A percentile compares a stretch with the other conserved stretches of the same genome.
These are phyloP conservation scores for Mormyrus lacerda DNA, from an alignment of 2,113 vertebrate species.

Conservation along the genomic window DNA sequence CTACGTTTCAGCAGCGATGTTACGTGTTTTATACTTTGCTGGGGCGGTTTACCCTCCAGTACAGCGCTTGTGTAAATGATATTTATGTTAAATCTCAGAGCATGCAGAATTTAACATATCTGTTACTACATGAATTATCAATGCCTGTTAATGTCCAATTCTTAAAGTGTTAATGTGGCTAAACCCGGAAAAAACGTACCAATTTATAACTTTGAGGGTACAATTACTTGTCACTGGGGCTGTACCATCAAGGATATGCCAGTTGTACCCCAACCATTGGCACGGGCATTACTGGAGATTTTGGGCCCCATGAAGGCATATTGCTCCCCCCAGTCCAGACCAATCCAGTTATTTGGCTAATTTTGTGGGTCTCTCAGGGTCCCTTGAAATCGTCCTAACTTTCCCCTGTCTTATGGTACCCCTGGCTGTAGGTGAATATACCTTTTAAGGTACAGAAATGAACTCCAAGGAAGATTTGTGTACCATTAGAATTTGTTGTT, in stretches of 20 bases:
- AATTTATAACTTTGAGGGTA: neutral
- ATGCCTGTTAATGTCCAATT: neutral
- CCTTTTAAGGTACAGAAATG: neutral
- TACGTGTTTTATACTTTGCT: neutral
- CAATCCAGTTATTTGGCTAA: no score
- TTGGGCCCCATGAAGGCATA: no score
- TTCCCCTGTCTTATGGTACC: no score
- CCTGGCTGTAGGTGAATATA: neutral
- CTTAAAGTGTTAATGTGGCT: neutral
- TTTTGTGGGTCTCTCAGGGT: no score
- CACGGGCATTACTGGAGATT: no score
- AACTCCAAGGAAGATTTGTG: neutral
- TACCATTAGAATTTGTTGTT: neutral
- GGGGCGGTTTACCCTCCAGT: neutral
- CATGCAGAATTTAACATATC: neutral
- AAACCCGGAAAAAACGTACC: neutral
- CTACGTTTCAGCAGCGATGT: neutral
- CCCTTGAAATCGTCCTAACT: no score
- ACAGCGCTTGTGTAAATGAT: neutral
- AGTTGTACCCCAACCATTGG: neutral
- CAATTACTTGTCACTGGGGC: neutral
- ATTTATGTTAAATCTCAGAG: neutral
- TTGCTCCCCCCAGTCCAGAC: no score
- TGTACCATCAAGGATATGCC: neutral
- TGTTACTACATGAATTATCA: neutral